phyloP scores from a whole-genome alignment of 2,113 vertebrate genomes.

The Heterotis niloticus region DNA sequence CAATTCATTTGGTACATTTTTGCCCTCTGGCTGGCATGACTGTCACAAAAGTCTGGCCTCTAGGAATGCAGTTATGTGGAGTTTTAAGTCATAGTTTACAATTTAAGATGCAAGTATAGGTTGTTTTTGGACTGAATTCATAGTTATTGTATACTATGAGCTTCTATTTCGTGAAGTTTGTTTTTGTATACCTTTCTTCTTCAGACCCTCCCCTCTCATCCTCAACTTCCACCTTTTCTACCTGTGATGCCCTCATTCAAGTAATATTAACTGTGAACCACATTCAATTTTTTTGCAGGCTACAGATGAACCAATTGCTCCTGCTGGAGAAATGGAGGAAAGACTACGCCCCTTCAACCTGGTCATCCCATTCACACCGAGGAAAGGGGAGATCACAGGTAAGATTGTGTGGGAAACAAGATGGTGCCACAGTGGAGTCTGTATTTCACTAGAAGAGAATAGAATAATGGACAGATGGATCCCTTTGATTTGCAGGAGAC shows the following conservation, averaged over 20 bases:
- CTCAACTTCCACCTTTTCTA: no score
- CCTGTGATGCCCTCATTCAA: neutral
- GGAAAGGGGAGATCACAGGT: slow-evolving; percentile 95
- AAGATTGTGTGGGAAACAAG: slow-evolving; percentile 11
- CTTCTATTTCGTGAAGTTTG: neutral
- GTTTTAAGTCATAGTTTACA: no score
- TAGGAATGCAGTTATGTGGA: no score
- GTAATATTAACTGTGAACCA: neutral
- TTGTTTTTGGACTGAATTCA: no score
- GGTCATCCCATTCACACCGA: slow-evolving; percentile 87
- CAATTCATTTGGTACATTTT: no score
- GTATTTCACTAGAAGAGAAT: neutral
- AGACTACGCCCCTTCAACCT: slow-evolving; percentile 87
- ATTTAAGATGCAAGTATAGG: no score
- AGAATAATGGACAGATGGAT: neutral
- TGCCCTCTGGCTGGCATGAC: no score
- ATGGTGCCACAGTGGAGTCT: neutral
- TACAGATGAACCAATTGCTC: slow-evolving; percentile 81
- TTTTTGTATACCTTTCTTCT: neutral
- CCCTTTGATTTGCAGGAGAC: slow-evolving; percentile 72
- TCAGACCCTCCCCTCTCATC: neutral
- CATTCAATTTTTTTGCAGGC: slow-evolving; percentile 60
- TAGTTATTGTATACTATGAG: no score
- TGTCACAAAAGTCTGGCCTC: no score
- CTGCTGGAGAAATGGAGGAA: slow-evolving; percentile 73